Evolutionary conservation across 2,888 invertebrate species (phyloP).

Genomic region (Spodoptera picta): DNA sequence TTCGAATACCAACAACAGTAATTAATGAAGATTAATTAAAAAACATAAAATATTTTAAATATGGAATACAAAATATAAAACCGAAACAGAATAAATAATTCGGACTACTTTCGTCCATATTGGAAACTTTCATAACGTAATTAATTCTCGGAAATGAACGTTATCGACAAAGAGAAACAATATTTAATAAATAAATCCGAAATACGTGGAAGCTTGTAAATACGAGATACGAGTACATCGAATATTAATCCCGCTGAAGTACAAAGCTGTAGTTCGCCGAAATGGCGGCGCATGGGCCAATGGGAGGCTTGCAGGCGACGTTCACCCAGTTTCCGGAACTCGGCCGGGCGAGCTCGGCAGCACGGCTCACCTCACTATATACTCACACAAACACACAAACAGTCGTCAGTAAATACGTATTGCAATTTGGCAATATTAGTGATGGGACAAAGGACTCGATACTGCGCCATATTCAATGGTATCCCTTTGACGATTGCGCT

Average conservation of each 20-base stretch:
- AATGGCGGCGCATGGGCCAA: slow-evolving; percentile 17
- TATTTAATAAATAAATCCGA: slow-evolving; percentile 16
- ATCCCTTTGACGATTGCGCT: slow-evolving; percentile 38
- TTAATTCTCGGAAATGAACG: slow-evolving; percentile 12
- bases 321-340: slow-evolving; percentile 15
- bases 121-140: neutral
- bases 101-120: no score
- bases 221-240: slow-evolving; percentile 11
- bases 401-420: slow-evolving; percentile 30
- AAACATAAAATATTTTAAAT: no score
- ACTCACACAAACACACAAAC: slow-evolving; percentile 9
- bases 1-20: no score
- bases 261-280: slow-evolving; percentile 34
- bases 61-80: no score
- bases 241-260: slow-evolving; percentile 20
- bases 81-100: no score
- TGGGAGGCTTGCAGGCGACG: slow-evolving; percentile 12
- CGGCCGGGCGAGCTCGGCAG: slow-evolving; percentile 31
- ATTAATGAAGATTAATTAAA: no score
- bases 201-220: slow-evolving; percentile 19
- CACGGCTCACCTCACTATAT: slow-evolving; percentile 4
- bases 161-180: slow-evolving; percentile 5
- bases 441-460: slow-evolving; percentile 29
- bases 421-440: slow-evolving; percentile 33
- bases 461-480: slow-evolving; percentile 31